phyloP scores from a whole-genome alignment of 2,888 invertebrate genomes.

The Onchidella celtica region DNA sequence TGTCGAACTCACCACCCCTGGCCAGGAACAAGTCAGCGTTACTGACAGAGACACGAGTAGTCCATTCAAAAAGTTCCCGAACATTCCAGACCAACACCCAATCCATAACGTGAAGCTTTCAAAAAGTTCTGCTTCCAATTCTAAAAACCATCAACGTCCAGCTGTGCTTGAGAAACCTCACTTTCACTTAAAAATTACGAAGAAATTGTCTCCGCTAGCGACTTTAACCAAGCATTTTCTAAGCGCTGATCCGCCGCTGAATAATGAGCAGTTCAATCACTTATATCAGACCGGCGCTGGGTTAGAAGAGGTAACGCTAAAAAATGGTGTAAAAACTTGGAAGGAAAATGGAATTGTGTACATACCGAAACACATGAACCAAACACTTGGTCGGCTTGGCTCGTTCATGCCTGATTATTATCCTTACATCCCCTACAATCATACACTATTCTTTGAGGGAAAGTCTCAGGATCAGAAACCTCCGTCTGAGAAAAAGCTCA shows the following conservation, averaged over 20 bases:
- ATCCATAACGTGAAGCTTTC: too few relatives aligned
- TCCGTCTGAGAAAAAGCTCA: conserved; percentile 1
- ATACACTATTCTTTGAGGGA: conserved; percentile 22
- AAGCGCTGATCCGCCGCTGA: neutral
- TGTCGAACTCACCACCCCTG: too few relatives aligned
- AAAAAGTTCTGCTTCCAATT: too few relatives aligned
- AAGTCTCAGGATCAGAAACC: neutral
- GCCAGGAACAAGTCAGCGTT: too few relatives aligned
- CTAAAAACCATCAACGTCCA: too few relatives aligned
- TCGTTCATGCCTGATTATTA: neutral
- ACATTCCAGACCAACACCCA: too few relatives aligned
- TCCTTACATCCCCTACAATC: conserved; percentile 10
- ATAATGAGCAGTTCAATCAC: neutral
- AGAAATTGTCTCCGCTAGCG: neutral
- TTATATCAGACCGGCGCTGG: neutral
- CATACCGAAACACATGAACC: neutral
- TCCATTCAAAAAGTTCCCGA: too few relatives aligned
- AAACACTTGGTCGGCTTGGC: neutral
- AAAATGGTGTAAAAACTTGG: neutral
- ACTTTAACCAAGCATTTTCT: neutral
- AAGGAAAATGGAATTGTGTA: neutral
- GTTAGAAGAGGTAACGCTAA: neutral
- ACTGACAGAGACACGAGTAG: too few relatives aligned
- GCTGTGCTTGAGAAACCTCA: too few relatives aligned
- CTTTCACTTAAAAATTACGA: too few relatives aligned